A percentile compares a stretch with the other conserved stretches of the same genome.
Conservation (phyloP, 1,140 invertebrate genomes). For the Zophobas morio region DNA sequence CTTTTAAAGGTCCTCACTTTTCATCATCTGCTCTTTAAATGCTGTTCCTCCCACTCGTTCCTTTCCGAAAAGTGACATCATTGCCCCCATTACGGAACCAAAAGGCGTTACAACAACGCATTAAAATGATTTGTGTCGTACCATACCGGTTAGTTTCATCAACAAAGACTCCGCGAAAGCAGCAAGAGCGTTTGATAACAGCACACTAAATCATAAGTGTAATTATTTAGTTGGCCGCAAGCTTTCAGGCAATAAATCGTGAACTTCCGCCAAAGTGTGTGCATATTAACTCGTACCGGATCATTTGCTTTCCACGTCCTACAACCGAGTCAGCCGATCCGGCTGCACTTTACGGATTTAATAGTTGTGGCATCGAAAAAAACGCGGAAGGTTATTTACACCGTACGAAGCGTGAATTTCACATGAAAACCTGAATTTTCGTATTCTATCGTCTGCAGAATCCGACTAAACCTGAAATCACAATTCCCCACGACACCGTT, state of each 20-base stretch:
- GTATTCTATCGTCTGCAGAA: no score
- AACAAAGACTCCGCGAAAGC: slow-evolving; percentile 16
- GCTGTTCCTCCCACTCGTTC: no score
- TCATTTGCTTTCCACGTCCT: slow-evolving; percentile 39
- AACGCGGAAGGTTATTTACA: neutral
- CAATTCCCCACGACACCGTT: no score
- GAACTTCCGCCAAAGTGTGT: slow-evolving; percentile 42
- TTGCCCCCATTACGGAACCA: no score
- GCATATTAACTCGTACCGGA: slow-evolving; percentile 39
- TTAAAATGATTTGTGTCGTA: no score
- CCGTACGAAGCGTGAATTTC: no score
- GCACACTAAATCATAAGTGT: slow-evolving; percentile 27
- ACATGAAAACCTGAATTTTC: no score
- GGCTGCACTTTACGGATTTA: slow-evolving; percentile 24
- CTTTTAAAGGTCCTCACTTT: no score
- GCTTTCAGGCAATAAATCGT: slow-evolving; percentile 38
- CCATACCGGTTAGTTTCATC: neutral
- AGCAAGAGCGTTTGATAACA: slow-evolving; percentile 14
- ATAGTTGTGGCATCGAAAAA: slow-evolving; percentile 29
- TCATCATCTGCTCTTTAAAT: no score
- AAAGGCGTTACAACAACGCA: no score
- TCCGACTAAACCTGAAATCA: no score
- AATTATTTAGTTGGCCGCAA: slow-evolving; percentile 40
- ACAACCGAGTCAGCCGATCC: slow-evolving; percentile 15
- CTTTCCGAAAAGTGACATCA: no score